phyloP scores from a whole-genome alignment of 2,797 vertebrate genomes.

The Enteromius afrohamiltoni region DNA sequence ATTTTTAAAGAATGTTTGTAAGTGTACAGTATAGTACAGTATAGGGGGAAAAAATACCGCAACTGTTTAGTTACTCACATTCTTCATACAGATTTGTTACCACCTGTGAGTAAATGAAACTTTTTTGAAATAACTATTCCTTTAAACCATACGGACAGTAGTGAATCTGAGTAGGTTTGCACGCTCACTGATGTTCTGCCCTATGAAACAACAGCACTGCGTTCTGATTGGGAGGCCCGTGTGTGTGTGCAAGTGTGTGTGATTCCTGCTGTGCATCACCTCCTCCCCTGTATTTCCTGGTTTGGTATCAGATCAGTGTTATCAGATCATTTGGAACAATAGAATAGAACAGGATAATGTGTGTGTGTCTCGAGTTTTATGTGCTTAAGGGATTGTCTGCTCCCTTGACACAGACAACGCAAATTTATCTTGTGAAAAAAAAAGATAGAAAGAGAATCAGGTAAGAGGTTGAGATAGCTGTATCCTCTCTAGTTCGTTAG shows the following conservation, averaged over 20 bases:
- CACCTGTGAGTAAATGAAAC: neutral
- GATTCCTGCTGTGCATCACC: neutral
- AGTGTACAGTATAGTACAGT: neutral
- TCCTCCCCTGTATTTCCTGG: neutral
- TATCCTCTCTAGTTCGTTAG: constrained; percentile 19
- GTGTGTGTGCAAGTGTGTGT: neutral
- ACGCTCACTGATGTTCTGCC: neutral
- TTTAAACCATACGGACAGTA: neutral
- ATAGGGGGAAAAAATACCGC: neutral
- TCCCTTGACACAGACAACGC: constrained; percentile 27
- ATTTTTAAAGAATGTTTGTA: neutral
- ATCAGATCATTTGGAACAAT: constrained; percentile 28
- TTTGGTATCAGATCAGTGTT: constrained; percentile 12
- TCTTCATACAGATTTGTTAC: neutral
- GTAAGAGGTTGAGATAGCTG: constrained; percentile 20
- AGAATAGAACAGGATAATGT: constrained; percentile 19
- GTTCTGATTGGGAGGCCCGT: neutral
- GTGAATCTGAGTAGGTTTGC: neutral
- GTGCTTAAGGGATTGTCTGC: constrained; percentile 30
- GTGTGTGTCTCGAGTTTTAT: neutral
- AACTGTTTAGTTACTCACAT: neutral
- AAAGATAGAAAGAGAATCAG: constrained; percentile 15
- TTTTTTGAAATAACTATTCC: neutral
- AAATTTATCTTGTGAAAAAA: constrained; percentile 20
- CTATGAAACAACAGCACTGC: neutral